Percentiles rank a stretch among this genome's conserved stretches.
phyloP scores from a whole-genome alignment of 2,113 vertebrate genomes.

The Grammomys surdaster region DNA sequence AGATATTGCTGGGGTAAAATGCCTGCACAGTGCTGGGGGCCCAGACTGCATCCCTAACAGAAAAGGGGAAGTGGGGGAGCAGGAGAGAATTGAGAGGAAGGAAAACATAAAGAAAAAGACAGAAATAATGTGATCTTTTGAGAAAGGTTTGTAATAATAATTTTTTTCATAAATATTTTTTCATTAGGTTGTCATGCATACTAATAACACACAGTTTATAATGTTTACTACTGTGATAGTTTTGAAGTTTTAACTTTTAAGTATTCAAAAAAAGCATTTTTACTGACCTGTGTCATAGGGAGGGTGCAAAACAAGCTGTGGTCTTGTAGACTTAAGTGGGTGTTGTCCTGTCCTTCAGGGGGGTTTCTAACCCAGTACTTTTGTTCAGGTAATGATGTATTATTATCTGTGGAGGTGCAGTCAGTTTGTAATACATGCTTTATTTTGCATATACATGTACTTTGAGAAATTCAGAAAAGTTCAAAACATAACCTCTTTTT shows the following conservation, averaged over 20 bases:
- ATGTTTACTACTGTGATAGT: background rate
- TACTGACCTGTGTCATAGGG: conserved; percentile 24
- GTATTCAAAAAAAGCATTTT: conserved; percentile 51
- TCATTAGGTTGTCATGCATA: background rate
- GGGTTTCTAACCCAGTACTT: background rate
- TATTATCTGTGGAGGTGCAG: background rate
- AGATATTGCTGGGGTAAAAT: background rate
- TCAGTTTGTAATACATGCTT: background rate
- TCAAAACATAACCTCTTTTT: conserved; percentile 54
- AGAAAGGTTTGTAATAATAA: background rate
- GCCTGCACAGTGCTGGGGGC: background rate
- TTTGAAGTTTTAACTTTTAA: conserved; percentile 54
- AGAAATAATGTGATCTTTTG: background rate
- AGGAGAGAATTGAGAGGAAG: background rate
- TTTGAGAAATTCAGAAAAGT: conserved; percentile 46
- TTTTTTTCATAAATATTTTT: background rate
- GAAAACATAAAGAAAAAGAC: background rate
- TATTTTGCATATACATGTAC: conserved; percentile 38
- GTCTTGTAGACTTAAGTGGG: background rate
- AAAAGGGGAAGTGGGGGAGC: background rate
- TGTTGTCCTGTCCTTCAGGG: background rate
- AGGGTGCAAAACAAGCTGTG: background rate
- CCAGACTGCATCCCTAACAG: background rate
- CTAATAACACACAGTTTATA: background rate
- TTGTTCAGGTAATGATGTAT: conserved; percentile 46